Conservation (phyloP, 2,797 vertebrate species). For the Pseudocheirus occidentalis region DNA sequence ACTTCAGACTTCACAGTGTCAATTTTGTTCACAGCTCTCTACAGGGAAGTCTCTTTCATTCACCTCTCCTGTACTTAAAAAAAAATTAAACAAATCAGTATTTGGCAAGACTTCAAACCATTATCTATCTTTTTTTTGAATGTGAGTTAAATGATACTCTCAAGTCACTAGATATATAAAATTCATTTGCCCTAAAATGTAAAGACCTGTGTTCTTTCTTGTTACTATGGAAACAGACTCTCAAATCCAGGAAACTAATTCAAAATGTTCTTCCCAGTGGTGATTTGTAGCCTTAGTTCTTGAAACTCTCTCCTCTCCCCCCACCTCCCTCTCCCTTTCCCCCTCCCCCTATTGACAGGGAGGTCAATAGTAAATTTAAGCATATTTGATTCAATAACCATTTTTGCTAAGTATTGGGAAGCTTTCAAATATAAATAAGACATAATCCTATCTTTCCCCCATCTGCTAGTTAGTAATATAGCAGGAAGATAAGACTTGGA, state of each 20-base stretch:
- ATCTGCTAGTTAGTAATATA: background rate
- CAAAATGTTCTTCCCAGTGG: conserved; percentile 30
- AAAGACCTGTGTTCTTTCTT: conserved; percentile 49
- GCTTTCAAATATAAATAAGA: background rate
- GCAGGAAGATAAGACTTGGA: background rate
- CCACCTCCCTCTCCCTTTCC: too few relatives aligned
- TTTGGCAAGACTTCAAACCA: conserved; percentile 47
- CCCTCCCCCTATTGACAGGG: background rate
- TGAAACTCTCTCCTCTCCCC: background rate
- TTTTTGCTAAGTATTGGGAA: background rate
- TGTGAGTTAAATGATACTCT: conserved; percentile 56
- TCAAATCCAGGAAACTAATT: conserved; percentile 55
- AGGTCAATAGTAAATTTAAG: background rate
- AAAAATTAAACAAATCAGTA: conserved; percentile 52
- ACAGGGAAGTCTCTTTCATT: conserved; percentile 10
- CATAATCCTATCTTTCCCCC: background rate
- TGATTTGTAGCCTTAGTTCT: conserved; percentile 4
- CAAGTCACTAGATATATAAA: conserved; percentile 65
- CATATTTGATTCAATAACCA: background rate
- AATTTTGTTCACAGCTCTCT: conserved; percentile 40
- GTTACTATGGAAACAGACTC: conserved; percentile 78
- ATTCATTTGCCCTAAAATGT: conserved; percentile 66
- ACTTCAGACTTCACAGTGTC: conserved; percentile 38
- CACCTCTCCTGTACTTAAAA: conserved; percentile 44
- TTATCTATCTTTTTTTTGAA: conserved; percentile 32